Percentiles rank a stretch among this genome's conserved stretches.
phyloP scores from a whole-genome alignment of 2,113 vertebrate species.

The Corythoichthys haematopterus region DNA sequence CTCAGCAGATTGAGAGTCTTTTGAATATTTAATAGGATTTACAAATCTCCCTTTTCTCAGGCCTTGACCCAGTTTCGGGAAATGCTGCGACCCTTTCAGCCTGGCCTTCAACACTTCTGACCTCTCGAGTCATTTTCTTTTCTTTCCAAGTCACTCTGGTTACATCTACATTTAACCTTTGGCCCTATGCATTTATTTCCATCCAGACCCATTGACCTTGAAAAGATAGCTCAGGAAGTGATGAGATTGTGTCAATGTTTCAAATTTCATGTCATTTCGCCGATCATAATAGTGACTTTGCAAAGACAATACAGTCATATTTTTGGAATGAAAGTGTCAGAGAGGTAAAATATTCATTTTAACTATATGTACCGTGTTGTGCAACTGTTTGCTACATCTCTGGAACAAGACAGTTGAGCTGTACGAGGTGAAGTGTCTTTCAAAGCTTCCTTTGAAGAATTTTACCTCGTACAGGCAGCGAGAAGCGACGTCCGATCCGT shows the following conservation, averaged over 20 bases:
- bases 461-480: background rate
- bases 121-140: conserved; percentile 21
- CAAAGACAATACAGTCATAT: too few species aligned
- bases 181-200: conserved; percentile 5
- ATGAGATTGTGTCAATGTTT: conserved; percentile 3
- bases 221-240: conserved; percentile 14
- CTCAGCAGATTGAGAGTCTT: background rate
- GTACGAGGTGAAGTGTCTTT: background rate
- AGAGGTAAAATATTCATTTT: background rate
- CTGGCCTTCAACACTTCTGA: conserved; percentile 22
- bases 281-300: too few species aligned
- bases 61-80: conserved; percentile 27
- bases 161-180: conserved; percentile 37
- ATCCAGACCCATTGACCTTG: conserved; percentile 24
- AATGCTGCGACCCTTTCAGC: conserved; percentile 4
- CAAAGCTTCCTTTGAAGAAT: conserved; percentile 2
- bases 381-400: background rate
- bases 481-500: conserved; percentile 16
- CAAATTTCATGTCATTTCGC: too few species aligned
- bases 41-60: conserved; percentile 3
- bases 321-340: background rate
- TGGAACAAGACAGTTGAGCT: background rate
- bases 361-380: background rate
- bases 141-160: conserved; percentile 18
- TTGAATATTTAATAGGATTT: conserved; percentile 27